phyloP scores from a whole-genome alignment of 1,140 invertebrate genomes.

The Apolygus lucorum region DNA sequence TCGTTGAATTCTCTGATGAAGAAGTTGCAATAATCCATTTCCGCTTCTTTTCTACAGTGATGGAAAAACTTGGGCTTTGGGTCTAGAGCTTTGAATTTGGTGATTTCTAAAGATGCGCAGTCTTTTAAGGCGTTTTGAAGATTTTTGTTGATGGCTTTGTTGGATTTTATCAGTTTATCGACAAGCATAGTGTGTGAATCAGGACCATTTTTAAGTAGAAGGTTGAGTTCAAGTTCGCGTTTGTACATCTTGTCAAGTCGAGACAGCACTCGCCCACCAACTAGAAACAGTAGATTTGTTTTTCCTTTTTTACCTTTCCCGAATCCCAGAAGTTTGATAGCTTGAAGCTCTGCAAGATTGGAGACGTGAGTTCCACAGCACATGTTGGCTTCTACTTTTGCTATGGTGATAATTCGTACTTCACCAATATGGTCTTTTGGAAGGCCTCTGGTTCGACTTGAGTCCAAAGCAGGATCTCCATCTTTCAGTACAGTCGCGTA shows the following conservation, averaged over 20 bases:
- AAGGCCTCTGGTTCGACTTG: conserved; percentile 54
- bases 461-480: conserved; percentile 48
- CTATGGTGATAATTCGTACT: conserved; percentile 63
- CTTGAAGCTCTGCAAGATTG: conserved; percentile 68
- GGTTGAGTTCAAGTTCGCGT: conserved; percentile 56
- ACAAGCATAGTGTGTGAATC: conserved; percentile 56
- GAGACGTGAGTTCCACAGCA: conserved; percentile 80
- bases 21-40: conserved; percentile 59
- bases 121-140: conserved; percentile 54
- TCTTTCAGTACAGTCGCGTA: conserved; percentile 52
- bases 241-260: conserved; percentile 50
- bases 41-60: conserved; percentile 55
- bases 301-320: conserved; percentile 68
- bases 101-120: conserved; percentile 52
- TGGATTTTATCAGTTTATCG: conserved; percentile 58
- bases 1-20: conserved; percentile 50
- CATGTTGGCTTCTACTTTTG: conserved; percentile 63
- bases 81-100: conserved; percentile 46
- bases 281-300: conserved; percentile 59
- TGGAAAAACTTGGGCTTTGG: conserved; percentile 47
- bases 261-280: conserved; percentile 55
- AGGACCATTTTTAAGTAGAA: conserved; percentile 58
- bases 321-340: conserved; percentile 56
- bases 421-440: conserved; percentile 65
- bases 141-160: conserved; percentile 54